Conservation (phyloP, 2,797 vertebrate species). For the Mallotus villosus region DNA sequence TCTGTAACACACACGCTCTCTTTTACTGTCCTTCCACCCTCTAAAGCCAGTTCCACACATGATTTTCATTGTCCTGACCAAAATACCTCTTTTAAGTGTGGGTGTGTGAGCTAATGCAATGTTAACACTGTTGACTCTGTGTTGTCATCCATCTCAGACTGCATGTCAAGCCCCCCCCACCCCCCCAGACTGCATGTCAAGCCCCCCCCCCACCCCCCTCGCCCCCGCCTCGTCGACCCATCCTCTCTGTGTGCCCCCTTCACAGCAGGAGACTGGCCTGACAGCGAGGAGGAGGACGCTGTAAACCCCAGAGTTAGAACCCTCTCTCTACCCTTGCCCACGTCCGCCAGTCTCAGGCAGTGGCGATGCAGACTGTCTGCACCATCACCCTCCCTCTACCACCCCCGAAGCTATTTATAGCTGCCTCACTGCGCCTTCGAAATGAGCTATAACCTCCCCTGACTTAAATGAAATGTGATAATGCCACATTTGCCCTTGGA, state of each 20-base stretch:
- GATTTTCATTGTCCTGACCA: slow-evolving; percentile 14
- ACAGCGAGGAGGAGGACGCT: slow-evolving; percentile 54
- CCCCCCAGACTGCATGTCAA: slow-evolving; percentile 24
- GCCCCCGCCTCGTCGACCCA: slow-evolving; percentile 7
- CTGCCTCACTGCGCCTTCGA: slow-evolving; percentile 59
- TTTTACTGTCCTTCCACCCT: background rate
- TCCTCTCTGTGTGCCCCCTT: slow-evolving; percentile 8
- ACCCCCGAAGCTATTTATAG: slow-evolving; percentile 69
- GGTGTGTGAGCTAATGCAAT: slow-evolving; percentile 29
- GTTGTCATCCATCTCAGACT: slow-evolving; percentile 33
- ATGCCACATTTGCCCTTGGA: slow-evolving; percentile 12
- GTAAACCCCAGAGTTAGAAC: slow-evolving; percentile 47
- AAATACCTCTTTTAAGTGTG: slow-evolving; percentile 6
- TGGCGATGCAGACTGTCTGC: slow-evolving; percentile 19
- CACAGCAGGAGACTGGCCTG: slow-evolving; percentile 49
- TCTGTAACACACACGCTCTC: background rate
- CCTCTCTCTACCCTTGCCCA: slow-evolving; percentile 17
- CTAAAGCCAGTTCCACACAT: slow-evolving; percentile 14
- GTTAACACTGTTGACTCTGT: slow-evolving; percentile 45
- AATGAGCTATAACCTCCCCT: slow-evolving; percentile 57
- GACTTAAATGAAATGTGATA: slow-evolving; percentile 44
- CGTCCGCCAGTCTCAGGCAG: slow-evolving; percentile 3
- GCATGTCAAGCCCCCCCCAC: slow-evolving; percentile 23
- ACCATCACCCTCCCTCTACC: slow-evolving; percentile 26
- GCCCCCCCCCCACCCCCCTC: slow-evolving; percentile 1